These are phyloP conservation scores for Drosophila quinaria DNA, from an alignment of 2,888 invertebrate species.

Conservation along the genomic window DNA sequence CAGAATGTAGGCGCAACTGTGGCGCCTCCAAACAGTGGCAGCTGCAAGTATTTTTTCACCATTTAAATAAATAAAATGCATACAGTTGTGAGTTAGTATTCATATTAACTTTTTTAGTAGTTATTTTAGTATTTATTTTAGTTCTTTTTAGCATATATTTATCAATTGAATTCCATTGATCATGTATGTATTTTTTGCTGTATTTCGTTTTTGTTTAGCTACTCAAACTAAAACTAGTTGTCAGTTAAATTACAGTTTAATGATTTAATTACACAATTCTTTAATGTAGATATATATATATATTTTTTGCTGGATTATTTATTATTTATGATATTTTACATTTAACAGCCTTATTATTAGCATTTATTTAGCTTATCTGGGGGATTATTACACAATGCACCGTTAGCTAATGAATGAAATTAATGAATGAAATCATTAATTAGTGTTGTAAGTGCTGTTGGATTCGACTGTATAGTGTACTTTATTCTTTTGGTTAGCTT, in stretches of 20 bases:
- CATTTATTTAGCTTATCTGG: conserved; percentile 72
- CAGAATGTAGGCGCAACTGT: conserved; percentile 80
- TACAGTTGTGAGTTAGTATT: conserved; percentile 22
- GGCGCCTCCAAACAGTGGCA: conserved; percentile 79
- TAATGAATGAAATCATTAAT: conserved; percentile 31
- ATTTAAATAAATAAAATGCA: conserved; percentile 49
- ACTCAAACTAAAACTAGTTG: conserved; percentile 73
- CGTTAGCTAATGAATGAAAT: conserved; percentile 46
- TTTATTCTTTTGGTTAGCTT: conserved; percentile 21
- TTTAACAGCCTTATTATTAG: conserved; percentile 85
- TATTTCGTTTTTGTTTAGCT: conserved; percentile 58
- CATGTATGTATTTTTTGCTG: conserved; percentile 38
- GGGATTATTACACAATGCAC: conserved; percentile 69
- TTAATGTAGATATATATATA: conserved; percentile 45
- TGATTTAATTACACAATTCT: conserved; percentile 76
- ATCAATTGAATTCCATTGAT: conserved; percentile 67
- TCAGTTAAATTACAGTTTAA: conserved; percentile 76
- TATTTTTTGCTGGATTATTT: conserved; percentile 46
- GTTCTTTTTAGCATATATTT: conserved; percentile 61
- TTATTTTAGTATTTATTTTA: conserved; percentile 68
- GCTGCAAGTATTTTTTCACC: conserved; percentile 37
- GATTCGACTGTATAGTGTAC: conserved; percentile 42
- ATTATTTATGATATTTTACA: conserved; percentile 83
- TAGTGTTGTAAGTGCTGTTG: conserved; percentile 54
- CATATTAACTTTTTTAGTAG: conserved; percentile 45